These are phyloP conservation scores for Neodiprion virginianus DNA, from an alignment of 1,140 invertebrate species.

Conservation along the genomic window DNA sequence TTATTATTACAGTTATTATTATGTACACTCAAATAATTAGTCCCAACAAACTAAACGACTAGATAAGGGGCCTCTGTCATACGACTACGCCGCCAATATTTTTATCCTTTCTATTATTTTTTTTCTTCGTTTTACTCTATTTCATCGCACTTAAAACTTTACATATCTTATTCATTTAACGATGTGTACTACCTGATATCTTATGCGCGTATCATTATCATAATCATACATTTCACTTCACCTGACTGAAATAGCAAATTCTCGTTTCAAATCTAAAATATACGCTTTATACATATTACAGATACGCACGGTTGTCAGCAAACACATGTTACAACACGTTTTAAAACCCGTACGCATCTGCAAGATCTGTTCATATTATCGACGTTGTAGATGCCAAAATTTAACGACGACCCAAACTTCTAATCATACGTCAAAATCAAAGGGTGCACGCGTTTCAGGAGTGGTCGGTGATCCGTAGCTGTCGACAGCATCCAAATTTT, in stretches of 20 bases:
- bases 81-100: background rate
- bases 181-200: background rate
- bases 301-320: too few species aligned
- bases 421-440: too few species aligned
- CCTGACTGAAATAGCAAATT: background rate
- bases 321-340: too few species aligned
- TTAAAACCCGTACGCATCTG: too few species aligned
- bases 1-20: background rate
- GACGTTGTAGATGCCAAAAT: too few species aligned
- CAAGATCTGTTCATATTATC: too few species aligned
- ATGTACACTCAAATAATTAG: background rate
- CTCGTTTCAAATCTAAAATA: background rate
- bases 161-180: background rate
- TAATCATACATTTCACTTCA: background rate
- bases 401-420: too few species aligned
- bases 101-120: too few species aligned
- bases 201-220: background rate
- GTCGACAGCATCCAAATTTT: too few species aligned
- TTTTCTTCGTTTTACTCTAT: too few species aligned
- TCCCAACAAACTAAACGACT: slow-evolving; percentile 7
- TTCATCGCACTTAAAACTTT: background rate
- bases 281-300: background rate
- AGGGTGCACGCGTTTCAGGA: too few species aligned
- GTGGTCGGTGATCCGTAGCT: too few species aligned
- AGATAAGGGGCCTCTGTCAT: background rate